Evolutionary conservation across 2,113 vertebrate genomes (phyloP).

Genomic region (Otocyon megalotis): DNA sequence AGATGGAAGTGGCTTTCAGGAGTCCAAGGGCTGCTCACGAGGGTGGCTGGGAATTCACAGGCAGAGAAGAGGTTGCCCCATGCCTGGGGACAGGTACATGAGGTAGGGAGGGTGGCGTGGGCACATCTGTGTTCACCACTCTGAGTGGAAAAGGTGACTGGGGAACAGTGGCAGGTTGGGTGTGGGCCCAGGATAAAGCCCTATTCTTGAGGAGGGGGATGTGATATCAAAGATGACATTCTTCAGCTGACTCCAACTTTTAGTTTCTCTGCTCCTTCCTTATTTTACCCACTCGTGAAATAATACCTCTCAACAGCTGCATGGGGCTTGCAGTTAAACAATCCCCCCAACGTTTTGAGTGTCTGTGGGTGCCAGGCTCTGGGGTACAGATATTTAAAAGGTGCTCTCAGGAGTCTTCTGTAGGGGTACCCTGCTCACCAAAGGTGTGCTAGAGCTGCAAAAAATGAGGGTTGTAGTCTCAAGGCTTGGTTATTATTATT

Average conservation of each 20-base stretch:
- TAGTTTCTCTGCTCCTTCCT: constrained; percentile 3
- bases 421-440: not conserved
- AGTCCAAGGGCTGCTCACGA: not conserved
- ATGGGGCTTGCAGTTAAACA: not conserved
- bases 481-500: not conserved
- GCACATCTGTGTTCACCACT: not conserved
- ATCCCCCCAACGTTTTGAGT: not conserved
- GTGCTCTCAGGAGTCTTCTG: not conserved
- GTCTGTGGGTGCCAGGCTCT: not conserved
- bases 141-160: not conserved
- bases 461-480: not conserved
- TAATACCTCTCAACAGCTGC: not conserved
- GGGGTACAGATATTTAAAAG: not conserved
- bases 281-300: not conserved
- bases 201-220: not conserved
- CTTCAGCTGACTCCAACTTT: not conserved
- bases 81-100: not conserved
- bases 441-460: not conserved
- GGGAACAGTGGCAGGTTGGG: not conserved
- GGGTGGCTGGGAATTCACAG: not conserved
- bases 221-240: not conserved
- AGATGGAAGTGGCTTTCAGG: not conserved
- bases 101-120: not conserved
- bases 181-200: not conserved
- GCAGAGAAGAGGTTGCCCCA: not conserved